Base-by-base conservation (phyloP, 2,797 vertebrate species). In the Arremon aurantiirostris region DNA sequence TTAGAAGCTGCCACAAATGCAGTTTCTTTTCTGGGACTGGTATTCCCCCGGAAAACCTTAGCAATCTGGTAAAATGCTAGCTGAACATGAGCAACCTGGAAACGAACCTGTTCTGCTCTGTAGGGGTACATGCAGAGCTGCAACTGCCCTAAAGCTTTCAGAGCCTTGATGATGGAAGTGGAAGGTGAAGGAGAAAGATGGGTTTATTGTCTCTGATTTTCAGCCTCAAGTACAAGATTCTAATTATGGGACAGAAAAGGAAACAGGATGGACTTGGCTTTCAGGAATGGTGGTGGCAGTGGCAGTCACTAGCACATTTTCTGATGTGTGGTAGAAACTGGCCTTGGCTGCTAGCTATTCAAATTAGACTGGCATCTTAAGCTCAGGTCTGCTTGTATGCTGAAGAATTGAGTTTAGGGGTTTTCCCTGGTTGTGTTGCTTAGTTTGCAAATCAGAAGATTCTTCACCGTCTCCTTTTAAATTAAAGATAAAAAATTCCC, bases 221-320 rank as follows among this genome's bases (percentile, higher is more conserved):
- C n/a, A 91, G 35, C 65, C 46, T 92, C 79, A 53, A 82, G 44
- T 26, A 35, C 32, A 80, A 60, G 16, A 20, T 35, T 80, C 27
- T 86, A 87, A 82, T 49, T 52, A 34, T n/a, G 69, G 42, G 53
- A 75, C 82, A 87, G 44, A 70, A 83, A 39, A 65, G 12, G n/a
- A 71, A 93, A 91, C 82, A 94, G 91, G 95, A 94, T 83, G 76
- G 66, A 94, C 93, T 95, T 83, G 87, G 87, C 73, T 79, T 94
- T 96, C 95, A 94, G 91, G 82, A 94, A 82, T 46, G 52, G 59
- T 61, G 39, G n/a, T 93, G 61, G 8, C 2, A 9, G 14, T 7
- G 34, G 71, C 34, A 57, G 34, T 57, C 34, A 26, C 56, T 1
- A 8, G 41, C 42, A 75, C 34, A 26, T 91, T 82, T 94, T 93